Base-by-base conservation (phyloP, 1,140 invertebrate species). In the Copidosoma floridanum region DNA sequence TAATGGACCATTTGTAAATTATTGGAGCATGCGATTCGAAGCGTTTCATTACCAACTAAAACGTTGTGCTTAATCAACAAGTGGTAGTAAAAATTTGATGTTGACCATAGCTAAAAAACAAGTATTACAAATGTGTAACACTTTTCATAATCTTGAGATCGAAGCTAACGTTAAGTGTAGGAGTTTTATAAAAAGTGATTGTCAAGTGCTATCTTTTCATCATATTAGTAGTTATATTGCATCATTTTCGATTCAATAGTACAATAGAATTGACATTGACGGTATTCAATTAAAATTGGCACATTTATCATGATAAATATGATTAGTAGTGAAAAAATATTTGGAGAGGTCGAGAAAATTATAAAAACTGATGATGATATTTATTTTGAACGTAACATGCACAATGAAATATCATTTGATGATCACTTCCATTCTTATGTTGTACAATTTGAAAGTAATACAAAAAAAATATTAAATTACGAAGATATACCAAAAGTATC, bases 391-490 rank as follows among this genome's bases (percentile, higher is more conserved):
- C 2, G 23, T 1, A 43, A 53, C 2, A 6, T 44, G 20, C 46
- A 2, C 14, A 11, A 56, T 44, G 53, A 56, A 29, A 32, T 56
- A 7, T 44, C 29, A 27, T 56, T 56, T 18, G 41, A 56, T 35
- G 26, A 29, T 2, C 53, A 56, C 27, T 56, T n/a, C 29, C 35
- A 56, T 32, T 24, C 53, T 12, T 56, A 56, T 51, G n/a, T 51
- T 29, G 29, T 32, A 8, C 6, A 6, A n/a, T n/a, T n/a, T 32
- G 29, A 32, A 32, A 32, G 6, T 8, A 12, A 32, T 32, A 32
- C 12, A 6, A 12, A 32, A 8, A 12, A 8, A 32, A 32, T 32
- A 32, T 6, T 32, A 12, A 32, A 32, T 32, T 6, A 8, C 6
- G 12, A 32, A 32, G 12, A 32, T 32, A 6, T 32, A 12, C 29